These are phyloP conservation scores for Drosophila prosaltans DNA, from an alignment of 1,140 invertebrate species.

Conservation along the genomic window DNA sequence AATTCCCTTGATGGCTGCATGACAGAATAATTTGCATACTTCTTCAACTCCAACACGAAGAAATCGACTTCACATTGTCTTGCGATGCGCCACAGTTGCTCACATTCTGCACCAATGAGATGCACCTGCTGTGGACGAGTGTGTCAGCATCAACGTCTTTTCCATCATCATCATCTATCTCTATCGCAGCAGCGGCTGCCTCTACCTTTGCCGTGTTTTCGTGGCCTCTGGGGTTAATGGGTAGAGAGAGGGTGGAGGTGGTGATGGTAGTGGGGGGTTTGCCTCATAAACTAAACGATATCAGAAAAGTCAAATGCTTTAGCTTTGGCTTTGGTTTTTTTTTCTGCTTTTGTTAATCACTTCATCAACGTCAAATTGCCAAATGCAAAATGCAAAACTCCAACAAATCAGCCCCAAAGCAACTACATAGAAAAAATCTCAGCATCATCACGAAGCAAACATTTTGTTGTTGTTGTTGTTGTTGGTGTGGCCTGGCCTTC, in stretches of 20 bases:
- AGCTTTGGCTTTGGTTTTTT: constrained; percentile 19
- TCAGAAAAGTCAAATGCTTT: constrained; percentile 47
- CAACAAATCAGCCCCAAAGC: constrained; percentile 47
- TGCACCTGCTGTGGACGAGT: constrained; percentile 55
- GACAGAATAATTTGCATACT: constrained; percentile 21
- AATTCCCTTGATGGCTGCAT: constrained; percentile 14
- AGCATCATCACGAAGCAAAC: constrained; percentile 1
- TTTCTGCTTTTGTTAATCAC: constrained; percentile 59
- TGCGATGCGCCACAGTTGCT: constrained; percentile 15
- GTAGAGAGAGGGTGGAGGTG: background rate
- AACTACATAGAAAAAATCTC: constrained; percentile 7
- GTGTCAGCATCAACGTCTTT: background rate
- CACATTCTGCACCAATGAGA: constrained; percentile 6
- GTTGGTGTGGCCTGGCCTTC: constrained; percentile 54
- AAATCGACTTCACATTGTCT: constrained; percentile 13
- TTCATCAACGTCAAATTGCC: constrained; percentile 69
- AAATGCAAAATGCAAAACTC: constrained; percentile 44
- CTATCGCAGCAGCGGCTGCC: background rate
- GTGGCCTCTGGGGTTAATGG: background rate
- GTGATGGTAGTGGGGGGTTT: background rate
- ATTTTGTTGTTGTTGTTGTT: constrained; percentile 4
- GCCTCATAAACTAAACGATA: constrained; percentile 68
- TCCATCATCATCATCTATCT: constrained; percentile 1
- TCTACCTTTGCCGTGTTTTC: constrained; percentile 5
- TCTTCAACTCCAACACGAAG: constrained; percentile 6